Evolutionary conservation across 2,797 vertebrate species (phyloP).

Genomic region (Xiphophorus birchmanni): DNA sequence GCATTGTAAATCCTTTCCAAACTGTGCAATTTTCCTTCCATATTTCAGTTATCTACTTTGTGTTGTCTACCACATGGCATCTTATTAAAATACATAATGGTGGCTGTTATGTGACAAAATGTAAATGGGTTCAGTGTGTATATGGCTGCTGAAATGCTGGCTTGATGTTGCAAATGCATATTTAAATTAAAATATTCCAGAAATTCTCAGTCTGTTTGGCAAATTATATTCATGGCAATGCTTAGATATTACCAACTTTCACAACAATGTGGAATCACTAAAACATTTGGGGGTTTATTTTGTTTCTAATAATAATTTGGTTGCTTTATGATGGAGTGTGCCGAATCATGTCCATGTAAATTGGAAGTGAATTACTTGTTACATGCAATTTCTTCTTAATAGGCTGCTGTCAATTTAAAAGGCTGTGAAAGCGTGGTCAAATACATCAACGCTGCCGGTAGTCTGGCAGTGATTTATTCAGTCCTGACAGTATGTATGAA

Average conservation of each 20-base stretch:
- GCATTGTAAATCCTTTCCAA: neutral
- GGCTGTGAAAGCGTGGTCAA: slow-evolving; percentile 7
- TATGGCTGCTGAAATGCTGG: neutral
- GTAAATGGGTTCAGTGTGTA: neutral
- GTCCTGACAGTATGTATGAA: slow-evolving; percentile 28
- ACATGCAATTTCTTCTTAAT: slow-evolving; percentile 38
- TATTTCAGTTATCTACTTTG: neutral
- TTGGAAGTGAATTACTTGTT: slow-evolving; percentile 45
- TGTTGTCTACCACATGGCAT: neutral
- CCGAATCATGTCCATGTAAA: slow-evolving; percentile 44
- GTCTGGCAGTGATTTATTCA: slow-evolving; percentile 46
- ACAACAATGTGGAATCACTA: neutral
- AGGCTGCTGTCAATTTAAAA: slow-evolving; percentile 33
- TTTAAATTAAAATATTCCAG: neutral
- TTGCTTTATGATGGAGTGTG: slow-evolving; percentile 27
- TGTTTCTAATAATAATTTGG: neutral
- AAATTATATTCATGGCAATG: neutral
- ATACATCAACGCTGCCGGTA: slow-evolving; percentile 19
- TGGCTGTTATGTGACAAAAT: neutral
- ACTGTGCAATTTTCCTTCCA: neutral
- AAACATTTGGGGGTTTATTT: slow-evolving; percentile 16
- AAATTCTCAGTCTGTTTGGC: neutral
- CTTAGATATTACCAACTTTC: neutral
- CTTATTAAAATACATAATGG: neutral
- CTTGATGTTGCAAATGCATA: neutral